These are phyloP conservation scores for Carposina sasakii DNA, from an alignment of 1,140 invertebrate genomes.

Conservation along the genomic window DNA sequence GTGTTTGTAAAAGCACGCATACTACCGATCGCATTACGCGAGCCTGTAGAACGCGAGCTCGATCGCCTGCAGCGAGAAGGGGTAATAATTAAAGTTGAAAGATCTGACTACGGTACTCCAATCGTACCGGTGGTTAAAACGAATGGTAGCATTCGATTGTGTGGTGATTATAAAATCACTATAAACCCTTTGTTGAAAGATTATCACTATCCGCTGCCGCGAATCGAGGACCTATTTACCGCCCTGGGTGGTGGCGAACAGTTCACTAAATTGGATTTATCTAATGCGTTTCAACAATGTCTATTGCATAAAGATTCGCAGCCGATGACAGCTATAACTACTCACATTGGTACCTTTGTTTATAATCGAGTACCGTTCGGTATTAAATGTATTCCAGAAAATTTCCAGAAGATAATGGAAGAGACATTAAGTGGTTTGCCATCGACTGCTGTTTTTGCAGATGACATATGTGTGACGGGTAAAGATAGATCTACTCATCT, in stretches of 20 bases:
- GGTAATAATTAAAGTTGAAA: neutral
- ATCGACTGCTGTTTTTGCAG: conserved; percentile 19
- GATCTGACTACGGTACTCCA: too few species aligned
- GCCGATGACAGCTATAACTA: conserved; percentile 30
- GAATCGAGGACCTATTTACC: conserved; percentile 8
- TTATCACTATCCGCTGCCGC: conserved; percentile 20
- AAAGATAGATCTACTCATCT: conserved; percentile 14
- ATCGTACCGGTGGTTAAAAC: too few species aligned
- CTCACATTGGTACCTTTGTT: conserved; percentile 35
- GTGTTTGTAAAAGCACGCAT: conserved; percentile 18
- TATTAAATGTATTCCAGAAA: conserved; percentile 29
- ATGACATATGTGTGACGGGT: conserved; percentile 31
- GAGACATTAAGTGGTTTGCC: conserved; percentile 22
- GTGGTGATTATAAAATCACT: conserved; percentile 21
- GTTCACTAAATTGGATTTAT: conserved; percentile 33
- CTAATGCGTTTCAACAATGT: conserved; percentile 27
- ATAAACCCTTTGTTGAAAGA: conserved; percentile 26
- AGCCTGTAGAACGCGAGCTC: neutral
- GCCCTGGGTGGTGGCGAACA: conserved; percentile 26
- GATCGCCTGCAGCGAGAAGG: conserved; percentile 3
- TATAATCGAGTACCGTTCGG: conserved; percentile 32
- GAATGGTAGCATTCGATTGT: too few species aligned
- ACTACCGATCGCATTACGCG: neutral
- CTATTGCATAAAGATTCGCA: conserved; percentile 25
- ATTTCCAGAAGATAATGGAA: conserved; percentile 36